phyloP scores from a whole-genome alignment of 2,113 vertebrate species.

The Xiphorhynchus elegans region DNA sequence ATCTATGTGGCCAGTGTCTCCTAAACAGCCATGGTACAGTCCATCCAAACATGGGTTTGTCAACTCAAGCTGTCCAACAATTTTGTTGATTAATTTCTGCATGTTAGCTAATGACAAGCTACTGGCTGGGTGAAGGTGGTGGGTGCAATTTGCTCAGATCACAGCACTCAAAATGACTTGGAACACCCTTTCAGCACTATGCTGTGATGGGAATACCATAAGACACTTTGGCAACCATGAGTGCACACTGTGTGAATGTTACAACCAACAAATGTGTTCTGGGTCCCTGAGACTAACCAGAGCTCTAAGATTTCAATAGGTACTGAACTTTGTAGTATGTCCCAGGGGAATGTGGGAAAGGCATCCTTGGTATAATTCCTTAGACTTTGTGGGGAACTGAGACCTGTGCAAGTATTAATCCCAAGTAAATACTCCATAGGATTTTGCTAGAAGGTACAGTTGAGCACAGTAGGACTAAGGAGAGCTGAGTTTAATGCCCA shows the following conservation, averaged over 20 bases:
- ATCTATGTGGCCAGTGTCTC: neutral
- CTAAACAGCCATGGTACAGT: neutral
- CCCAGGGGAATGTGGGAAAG: neutral
- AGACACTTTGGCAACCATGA: neutral
- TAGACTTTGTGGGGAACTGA: neutral
- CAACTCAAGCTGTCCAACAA: neutral
- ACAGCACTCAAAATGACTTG: neutral
- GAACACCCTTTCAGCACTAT: neutral
- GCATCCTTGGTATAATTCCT: neutral
- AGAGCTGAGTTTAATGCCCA: neutral
- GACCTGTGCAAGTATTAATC: neutral
- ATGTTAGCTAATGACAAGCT: neutral
- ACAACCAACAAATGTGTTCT: neutral
- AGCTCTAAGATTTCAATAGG: neutral
- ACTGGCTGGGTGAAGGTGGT: neutral
- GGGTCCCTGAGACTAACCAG: neutral
- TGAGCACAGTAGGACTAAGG: neutral
- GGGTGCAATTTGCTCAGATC: neutral
- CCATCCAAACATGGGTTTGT: neutral
- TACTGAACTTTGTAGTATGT: neutral
- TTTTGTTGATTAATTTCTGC: neutral
- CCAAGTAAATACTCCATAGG: neutral
- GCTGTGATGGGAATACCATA: neutral
- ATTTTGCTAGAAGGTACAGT: neutral
- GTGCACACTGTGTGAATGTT: neutral